Evolutionary conservation across 2,113 vertebrate genomes (phyloP).

Genomic region (Stictonetta naevosa): DNA sequence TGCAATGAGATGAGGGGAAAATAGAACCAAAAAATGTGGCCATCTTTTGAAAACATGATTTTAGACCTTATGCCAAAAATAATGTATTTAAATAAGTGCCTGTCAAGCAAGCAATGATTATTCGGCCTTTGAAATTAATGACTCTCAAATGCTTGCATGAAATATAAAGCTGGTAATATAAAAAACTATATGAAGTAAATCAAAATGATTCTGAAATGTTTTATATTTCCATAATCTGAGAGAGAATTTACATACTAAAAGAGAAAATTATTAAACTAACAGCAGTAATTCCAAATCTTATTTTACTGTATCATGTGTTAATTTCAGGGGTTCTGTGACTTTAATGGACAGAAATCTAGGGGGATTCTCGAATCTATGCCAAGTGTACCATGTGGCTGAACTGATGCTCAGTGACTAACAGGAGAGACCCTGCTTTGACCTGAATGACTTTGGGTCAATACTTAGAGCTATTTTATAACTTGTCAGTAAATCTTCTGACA

Average conservation of each 20-base stretch:
- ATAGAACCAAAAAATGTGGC: background rate
- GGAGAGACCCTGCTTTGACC: background rate
- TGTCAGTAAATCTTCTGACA: background rate
- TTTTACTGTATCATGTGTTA: background rate
- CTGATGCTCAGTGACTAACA: fast-evolving
- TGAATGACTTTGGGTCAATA: background rate
- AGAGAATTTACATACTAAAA: background rate
- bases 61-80: constrained; percentile 36
- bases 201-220: background rate
- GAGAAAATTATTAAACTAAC: background rate
- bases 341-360: background rate
- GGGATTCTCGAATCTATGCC: background rate
- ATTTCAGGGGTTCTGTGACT: background rate
- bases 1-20: background rate
- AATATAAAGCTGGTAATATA: background rate
- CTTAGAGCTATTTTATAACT: background rate
- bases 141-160: constrained; percentile 14
- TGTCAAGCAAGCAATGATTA: constrained; percentile 39
- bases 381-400: background rate
- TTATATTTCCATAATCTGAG: background rate
- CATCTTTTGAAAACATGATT: constrained; percentile 4
- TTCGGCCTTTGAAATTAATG: constrained; percentile 45
- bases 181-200: background rate
- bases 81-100: constrained; percentile 33
- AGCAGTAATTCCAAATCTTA: background rate